Conservation (phyloP, 2,888 invertebrate species). For the Temnothorax ravouxi region DNA sequence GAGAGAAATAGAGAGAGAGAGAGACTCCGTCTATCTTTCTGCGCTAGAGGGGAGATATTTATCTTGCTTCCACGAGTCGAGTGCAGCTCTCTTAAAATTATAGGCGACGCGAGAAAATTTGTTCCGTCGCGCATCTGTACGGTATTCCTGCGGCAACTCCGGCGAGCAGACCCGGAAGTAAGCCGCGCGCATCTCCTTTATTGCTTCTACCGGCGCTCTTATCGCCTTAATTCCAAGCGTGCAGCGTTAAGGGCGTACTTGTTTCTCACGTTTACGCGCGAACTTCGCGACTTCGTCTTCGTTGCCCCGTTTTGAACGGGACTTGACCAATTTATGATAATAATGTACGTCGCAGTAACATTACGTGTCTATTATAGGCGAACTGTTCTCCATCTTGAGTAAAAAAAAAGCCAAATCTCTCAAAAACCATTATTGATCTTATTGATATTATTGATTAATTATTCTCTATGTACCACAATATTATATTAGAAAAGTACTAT, state of each 20-base stretch:
- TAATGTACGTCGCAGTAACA: constrained; percentile 29
- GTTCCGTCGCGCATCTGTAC: constrained; percentile 60
- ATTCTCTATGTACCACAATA: background rate
- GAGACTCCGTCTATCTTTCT: constrained; percentile 19
- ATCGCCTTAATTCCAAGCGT: constrained; percentile 61
- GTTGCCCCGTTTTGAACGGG: background rate
- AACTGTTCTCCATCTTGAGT: background rate
- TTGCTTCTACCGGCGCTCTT: constrained; percentile 48
- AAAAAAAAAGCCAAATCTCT: background rate
- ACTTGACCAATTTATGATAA: constrained; percentile 50
- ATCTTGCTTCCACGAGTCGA: constrained; percentile 64
- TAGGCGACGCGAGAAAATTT: constrained; percentile 70
- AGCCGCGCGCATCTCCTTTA: constrained; percentile 63
- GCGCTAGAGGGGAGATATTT: constrained; percentile 59
- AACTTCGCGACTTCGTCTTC: constrained; percentile 38
- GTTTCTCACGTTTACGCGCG: constrained; percentile 44
- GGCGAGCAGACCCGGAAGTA: constrained; percentile 44
- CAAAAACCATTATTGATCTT: background rate
- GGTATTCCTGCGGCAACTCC: constrained; percentile 50
- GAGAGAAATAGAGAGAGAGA: background rate
- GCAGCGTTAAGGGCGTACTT: constrained; percentile 21
- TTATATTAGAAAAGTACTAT: background rate
- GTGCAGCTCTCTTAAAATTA: constrained; percentile 63
- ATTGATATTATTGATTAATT: background rate
- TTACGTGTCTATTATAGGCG: background rate